phyloP scores from a whole-genome alignment of 2,113 vertebrate species.

The Seriola aureovittata region DNA sequence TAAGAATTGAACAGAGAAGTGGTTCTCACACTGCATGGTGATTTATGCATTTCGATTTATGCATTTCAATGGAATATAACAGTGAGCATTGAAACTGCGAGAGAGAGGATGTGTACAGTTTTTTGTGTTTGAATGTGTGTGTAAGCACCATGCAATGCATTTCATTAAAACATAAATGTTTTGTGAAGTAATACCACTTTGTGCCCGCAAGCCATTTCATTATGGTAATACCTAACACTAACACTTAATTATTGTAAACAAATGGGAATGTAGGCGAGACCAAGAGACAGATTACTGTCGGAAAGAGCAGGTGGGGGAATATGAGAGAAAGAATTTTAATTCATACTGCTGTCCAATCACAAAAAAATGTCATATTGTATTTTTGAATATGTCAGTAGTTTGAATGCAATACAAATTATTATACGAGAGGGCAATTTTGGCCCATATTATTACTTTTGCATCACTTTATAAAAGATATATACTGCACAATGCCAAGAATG shows the following conservation, averaged over 20 bases:
- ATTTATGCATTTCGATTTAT: slow-evolving; percentile 48
- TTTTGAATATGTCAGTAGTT: neutral
- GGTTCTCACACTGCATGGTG: slow-evolving; percentile 38
- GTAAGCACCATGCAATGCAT: slow-evolving; percentile 9
- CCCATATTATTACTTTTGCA: neutral
- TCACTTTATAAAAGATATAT: neutral
- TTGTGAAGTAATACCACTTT: slow-evolving; percentile 32
- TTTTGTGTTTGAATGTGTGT: slow-evolving; percentile 3
- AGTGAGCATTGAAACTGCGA: slow-evolving; percentile 5
- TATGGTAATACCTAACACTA: slow-evolving; percentile 41
- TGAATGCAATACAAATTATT: neutral
- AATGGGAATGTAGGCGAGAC: slow-evolving; percentile 3
- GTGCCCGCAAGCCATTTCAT: slow-evolving; percentile 46
- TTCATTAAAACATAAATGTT: slow-evolving; percentile 35
- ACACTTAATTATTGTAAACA: slow-evolving; percentile 48
- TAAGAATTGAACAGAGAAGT: slow-evolving; percentile 68
- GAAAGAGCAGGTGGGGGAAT: slow-evolving; percentile 20
- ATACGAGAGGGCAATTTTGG: neutral
- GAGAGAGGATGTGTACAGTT: neutral
- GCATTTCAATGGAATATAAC: slow-evolving; percentile 38
- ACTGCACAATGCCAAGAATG: neutral
- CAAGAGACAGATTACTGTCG: slow-evolving; percentile 3
- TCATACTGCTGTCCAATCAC: neutral
- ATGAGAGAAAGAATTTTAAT: neutral
- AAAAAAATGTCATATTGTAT: neutral